These are phyloP conservation scores for Theretra japonica DNA, from an alignment of 2,888 invertebrate genomes.

Conservation along the genomic window DNA sequence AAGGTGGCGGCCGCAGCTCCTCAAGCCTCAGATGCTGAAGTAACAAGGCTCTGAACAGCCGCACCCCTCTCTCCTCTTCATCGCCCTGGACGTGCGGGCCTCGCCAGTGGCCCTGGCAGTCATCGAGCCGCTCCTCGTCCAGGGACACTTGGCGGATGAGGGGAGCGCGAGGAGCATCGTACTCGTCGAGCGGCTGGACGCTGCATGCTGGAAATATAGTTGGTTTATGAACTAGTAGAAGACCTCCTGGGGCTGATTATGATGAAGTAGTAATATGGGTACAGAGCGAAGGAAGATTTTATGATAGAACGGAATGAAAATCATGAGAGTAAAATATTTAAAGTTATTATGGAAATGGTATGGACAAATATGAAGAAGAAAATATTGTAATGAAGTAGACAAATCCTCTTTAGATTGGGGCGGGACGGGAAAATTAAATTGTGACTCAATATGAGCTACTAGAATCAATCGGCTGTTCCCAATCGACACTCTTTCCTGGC, in stretches of 20 bases:
- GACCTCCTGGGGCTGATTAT: neutral
- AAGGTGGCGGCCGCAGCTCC: conserved; percentile 74
- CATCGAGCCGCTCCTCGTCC: conserved; percentile 78
- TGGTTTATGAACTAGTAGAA: neutral
- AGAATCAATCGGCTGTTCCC: too few species aligned
- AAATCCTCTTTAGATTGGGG: too few species aligned
- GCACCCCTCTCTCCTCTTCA: conserved; percentile 77
- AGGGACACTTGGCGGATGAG: conserved; percentile 76
- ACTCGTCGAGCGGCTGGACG: conserved; percentile 76
- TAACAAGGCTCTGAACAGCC: conserved; percentile 78
- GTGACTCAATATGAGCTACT: too few species aligned
- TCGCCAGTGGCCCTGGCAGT: conserved; percentile 80
- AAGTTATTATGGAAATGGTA: too few species aligned
- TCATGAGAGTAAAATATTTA: too few species aligned
- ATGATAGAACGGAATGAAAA: too few species aligned
- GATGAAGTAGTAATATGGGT: too few species aligned
- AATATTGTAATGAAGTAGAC: too few species aligned
- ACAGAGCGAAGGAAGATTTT: too few species aligned
- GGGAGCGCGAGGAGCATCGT: conserved; percentile 74
- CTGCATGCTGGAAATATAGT: conserved; percentile 65
- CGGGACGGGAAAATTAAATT: too few species aligned
- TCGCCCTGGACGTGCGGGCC: conserved; percentile 72
- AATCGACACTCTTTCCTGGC: too few species aligned
- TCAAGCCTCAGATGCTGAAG: conserved; percentile 75
- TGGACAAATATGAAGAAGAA: too few species aligned